phyloP scores from a whole-genome alignment of 2,888 invertebrate genomes.

The Amphipoea oculea region DNA sequence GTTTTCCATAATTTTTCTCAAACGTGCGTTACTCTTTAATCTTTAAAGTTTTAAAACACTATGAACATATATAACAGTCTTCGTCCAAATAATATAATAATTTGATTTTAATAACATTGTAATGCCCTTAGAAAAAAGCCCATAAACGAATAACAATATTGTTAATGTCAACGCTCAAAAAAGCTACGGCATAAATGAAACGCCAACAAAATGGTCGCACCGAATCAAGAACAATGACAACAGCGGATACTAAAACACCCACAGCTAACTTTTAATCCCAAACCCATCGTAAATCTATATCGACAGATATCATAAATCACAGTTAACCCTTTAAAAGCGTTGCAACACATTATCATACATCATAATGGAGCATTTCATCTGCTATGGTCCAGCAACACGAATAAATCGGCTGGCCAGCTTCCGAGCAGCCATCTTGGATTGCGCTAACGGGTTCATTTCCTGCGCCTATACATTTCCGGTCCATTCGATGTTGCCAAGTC shows the following conservation, averaged over 20 bases:
- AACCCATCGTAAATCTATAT: slow-evolving; percentile 43
- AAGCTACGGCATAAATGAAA: background rate
- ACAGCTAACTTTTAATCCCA: slow-evolving; percentile 6
- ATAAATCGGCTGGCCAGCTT: slow-evolving; percentile 82
- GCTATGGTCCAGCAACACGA: slow-evolving; percentile 78
- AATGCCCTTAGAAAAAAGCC: background rate
- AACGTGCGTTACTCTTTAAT: no score
- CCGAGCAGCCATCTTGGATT: slow-evolving; percentile 87
- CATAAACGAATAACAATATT: background rate
- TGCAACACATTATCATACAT: slow-evolving; percentile 68
- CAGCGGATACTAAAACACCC: background rate
- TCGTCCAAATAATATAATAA: background rate
- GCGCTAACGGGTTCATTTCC: slow-evolving; percentile 90
- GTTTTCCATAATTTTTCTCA: background rate
- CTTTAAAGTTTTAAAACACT: background rate
- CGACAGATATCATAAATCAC: slow-evolving; percentile 50
- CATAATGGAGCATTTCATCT: slow-evolving; percentile 69
- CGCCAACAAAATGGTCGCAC: background rate
- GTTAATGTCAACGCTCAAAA: background rate
- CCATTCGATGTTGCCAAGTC: slow-evolving; percentile 85
- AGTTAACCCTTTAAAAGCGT: slow-evolving; percentile 52
- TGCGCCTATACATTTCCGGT: slow-evolving; percentile 89
- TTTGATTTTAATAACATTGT: background rate
- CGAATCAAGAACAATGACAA: slow-evolving; percentile 20
- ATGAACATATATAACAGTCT: background rate